A percentile compares a stretch with the other conserved stretches of the same genome.
These are phyloP conservation scores for Tipula lateralis DNA, from an alignment of 2,888 invertebrate genomes.

Conservation along the genomic window DNA sequence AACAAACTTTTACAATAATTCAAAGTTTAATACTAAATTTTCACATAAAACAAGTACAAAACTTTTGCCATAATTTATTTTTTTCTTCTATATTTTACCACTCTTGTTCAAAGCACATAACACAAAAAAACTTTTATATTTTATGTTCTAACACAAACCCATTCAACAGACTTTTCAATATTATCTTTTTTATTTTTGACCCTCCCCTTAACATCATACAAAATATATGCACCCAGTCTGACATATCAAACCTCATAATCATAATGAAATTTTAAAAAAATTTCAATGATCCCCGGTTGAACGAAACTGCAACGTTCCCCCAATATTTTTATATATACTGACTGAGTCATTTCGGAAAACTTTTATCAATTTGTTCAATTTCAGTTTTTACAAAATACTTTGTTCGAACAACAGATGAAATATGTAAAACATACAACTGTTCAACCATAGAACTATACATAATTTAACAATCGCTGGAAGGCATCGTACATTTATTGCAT, in stretches of 20 bases:
- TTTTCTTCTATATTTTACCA: not conserved
- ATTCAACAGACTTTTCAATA: not conserved
- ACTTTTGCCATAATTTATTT: not conserved
- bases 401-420: not conserved
- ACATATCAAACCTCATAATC: not conserved
- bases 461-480: not conserved
- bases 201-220: not conserved
- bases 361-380: constrained; percentile 5
- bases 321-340: not conserved
- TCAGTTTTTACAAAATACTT: not conserved
- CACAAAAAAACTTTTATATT: not conserved
- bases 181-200: not conserved
- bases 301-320: not conserved
- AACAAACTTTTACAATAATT: not conserved
- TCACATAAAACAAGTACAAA: not conserved
- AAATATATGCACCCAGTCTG: not conserved
- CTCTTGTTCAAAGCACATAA: not conserved
- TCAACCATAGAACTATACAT: not conserved
- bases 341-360: not conserved
- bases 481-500: not conserved
- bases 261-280: not conserved
- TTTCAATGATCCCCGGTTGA: not conserved
- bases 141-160: not conserved
- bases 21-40: constrained; percentile 24
- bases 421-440: not conserved